Base-by-base conservation (phyloP, 2,797 vertebrate genomes). In the Lycodopsis pacificus region DNA sequence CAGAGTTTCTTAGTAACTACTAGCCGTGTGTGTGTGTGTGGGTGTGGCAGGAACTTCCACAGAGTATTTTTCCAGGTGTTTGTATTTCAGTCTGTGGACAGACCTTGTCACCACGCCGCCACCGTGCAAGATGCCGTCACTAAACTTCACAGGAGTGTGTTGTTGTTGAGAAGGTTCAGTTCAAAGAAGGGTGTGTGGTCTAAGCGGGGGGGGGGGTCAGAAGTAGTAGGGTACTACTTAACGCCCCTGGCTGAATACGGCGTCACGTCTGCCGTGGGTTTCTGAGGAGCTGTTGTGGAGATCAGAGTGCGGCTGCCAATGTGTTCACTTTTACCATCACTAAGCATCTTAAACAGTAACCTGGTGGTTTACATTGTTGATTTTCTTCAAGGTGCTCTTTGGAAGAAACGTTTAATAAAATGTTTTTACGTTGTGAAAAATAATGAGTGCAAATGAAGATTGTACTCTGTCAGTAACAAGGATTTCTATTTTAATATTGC, bases 391-490 rank as follows among this genome's bases (percentile, higher is more conserved):
- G 13, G 17, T 44, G n/a, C 6, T 53, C 57, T 58, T 67, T 46
- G 2, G 14, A 65, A 61, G 9, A 66, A 67, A 64, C 15, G 19
- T n/a, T 27, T 3, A 32, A 4, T 20, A 4, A 46, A 46, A 15
- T 61, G 30, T 32, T 77, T 67, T 73, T 74, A 69, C 17, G 8
- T 44, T 71, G 22, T 59, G 49, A 62, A 56, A 56, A 54, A 2
- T 56, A 27, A 71, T 12, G 1, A 22, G 9, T 59, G 20, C 10
- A 54, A 48, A 63, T 13, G 0, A 54, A 22, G 3, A 6, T 67
- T 27, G n/a, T 13, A 6, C 15, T 30, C 4, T 6, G 19, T 76
- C 25, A 19, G 2, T 7, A 22, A 3, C 4, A 59, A 22, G 56
- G 11, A 2, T 36, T 65, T 61, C 38, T 61, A 48, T 71, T 74